Percentiles rank a stretch among this genome's conserved stretches.
These are phyloP conservation scores for Neolamprologus modestus DNA, from an alignment of 2,113 vertebrate genomes.

Conservation along the genomic window DNA sequence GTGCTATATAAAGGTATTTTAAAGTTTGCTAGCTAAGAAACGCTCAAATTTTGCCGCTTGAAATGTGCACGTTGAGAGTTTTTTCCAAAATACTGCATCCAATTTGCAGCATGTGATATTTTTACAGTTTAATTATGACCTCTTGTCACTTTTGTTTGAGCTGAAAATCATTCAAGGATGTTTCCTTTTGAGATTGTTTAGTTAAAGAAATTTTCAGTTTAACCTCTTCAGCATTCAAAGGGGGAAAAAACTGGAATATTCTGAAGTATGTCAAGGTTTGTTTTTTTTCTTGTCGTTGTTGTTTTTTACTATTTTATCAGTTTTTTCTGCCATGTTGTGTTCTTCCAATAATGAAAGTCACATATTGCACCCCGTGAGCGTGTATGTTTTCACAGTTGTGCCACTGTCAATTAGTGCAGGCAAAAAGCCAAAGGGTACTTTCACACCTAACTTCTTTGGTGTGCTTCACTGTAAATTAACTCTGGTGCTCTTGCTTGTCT, in stretches of 20 bases:
- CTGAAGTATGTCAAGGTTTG: background rate
- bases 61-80: background rate
- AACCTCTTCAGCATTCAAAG: background rate
- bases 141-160: background rate
- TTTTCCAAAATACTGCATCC: background rate
- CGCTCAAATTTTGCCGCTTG: background rate
- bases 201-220: background rate
- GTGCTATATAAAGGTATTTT: background rate
- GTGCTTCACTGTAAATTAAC: background rate
- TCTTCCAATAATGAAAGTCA: background rate
- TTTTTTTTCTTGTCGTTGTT: accelerated
- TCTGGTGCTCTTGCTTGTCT: background rate
- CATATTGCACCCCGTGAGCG: background rate
- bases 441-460: background rate
- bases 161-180: background rate
- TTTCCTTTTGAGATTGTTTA: background rate
- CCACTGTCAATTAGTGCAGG: background rate
- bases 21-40: background rate
- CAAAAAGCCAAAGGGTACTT: background rate
- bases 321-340: background rate
- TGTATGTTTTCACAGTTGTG: background rate
- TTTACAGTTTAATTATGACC: background rate
- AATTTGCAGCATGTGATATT: background rate
- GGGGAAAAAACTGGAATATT: background rate
- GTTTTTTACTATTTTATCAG: background rate